A percentile compares a stretch with the other conserved stretches of the same genome.
phyloP scores from a whole-genome alignment of 2,797 vertebrate genomes.

The Gouania willdenowi region DNA sequence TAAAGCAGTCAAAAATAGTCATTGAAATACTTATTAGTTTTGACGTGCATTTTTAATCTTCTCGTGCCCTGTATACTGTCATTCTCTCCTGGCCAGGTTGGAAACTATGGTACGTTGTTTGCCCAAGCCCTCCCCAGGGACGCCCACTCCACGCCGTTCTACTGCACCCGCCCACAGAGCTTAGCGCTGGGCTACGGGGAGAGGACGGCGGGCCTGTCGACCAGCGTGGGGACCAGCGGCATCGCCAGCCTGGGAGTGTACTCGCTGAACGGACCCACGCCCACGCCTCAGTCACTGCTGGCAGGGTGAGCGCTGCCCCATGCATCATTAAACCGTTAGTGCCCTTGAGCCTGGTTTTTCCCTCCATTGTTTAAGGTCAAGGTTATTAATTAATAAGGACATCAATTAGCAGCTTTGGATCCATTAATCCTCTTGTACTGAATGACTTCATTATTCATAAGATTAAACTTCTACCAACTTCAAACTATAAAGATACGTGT shows the following conservation, averaged over 20 bases:
- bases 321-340: not conserved
- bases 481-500: too few relatives aligned
- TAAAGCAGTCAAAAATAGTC: too few relatives aligned
- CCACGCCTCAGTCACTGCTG: conserved; percentile 83
- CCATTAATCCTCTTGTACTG: too few relatives aligned
- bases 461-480: too few relatives aligned
- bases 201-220: conserved; percentile 57
- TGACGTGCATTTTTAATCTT: too few relatives aligned
- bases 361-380: too few relatives aligned
- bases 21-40: too few relatives aligned
- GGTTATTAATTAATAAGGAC: too few relatives aligned
- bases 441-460: too few relatives aligned
- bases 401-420: too few relatives aligned
- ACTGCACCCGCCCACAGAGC: conserved; percentile 91
- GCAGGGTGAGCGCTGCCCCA: conserved; percentile 82
- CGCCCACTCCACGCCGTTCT: conserved; percentile 94
- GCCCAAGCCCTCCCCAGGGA: conserved; percentile 92
- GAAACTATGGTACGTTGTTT: conserved; percentile 85
- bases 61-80: too few relatives aligned
- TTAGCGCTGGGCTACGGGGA: conserved; percentile 89
- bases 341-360: not conserved
- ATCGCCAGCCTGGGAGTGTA: conserved; percentile 88
- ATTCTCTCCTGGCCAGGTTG: too few relatives aligned
- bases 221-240: conserved; percentile 90
- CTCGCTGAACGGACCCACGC: conserved; percentile 83